A percentile compares a stretch with the other conserved stretches of the same genome.
Evolutionary conservation across 2,113 vertebrate species (phyloP).

Genomic region (Syrmaticus mikado): DNA sequence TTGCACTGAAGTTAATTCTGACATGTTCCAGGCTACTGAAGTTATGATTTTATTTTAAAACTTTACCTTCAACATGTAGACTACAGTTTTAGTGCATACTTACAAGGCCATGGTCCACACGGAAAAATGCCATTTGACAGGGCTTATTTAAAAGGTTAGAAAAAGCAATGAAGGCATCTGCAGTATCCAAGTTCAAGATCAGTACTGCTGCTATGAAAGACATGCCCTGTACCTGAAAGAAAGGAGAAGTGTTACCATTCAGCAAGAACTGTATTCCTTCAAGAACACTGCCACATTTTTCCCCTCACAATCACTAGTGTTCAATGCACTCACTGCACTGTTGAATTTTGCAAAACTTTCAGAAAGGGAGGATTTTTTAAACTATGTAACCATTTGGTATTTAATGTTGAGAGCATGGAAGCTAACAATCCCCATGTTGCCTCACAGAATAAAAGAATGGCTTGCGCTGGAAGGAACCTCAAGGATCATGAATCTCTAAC

Average conservation of each 20-base stretch:
- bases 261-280: not conserved
- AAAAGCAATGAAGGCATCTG: conserved; percentile 96
- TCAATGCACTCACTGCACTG: not conserved
- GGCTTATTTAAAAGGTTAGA: conserved; percentile 97
- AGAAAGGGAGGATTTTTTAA: not conserved
- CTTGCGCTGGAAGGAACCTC: no score
- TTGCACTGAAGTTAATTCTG: not conserved
- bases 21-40: not conserved
- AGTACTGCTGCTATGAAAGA: conserved; percentile 96
- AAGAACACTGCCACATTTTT: not conserved
- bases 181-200: conserved; percentile 93
- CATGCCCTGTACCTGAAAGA: conserved; percentile 93
- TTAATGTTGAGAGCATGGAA: not conserved
- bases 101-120: conserved; percentile 97
- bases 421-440: not conserved
- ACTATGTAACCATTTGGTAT: not conserved
- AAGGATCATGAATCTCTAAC: no score
- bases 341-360: not conserved
- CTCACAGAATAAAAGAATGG: no score
- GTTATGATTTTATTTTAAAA: not conserved
- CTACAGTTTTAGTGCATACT: conserved; percentile 69
- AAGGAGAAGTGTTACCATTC: conserved; percentile 1
- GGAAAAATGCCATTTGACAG: conserved; percentile 98
- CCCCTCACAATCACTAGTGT: not conserved
- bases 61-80: not conserved